A percentile compares a stretch with the other conserved stretches of the same genome.
phyloP scores from a whole-genome alignment of 1,140 invertebrate genomes.

The Apis florea region DNA sequence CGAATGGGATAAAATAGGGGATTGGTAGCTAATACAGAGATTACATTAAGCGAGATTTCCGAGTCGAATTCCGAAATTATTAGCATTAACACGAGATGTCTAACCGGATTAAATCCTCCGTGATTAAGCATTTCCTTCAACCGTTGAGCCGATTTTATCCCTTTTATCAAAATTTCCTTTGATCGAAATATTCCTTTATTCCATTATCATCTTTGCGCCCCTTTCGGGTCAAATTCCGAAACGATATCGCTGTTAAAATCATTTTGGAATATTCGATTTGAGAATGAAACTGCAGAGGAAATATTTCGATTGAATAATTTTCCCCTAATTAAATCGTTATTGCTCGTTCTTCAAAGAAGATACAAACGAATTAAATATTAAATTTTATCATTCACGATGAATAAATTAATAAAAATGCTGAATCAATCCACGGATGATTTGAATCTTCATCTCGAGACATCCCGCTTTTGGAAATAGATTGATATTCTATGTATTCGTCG shows the following conservation, averaged over 20 bases:
- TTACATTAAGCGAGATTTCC: constrained; percentile 60
- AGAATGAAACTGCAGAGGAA: not conserved
- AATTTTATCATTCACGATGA: too few species aligned
- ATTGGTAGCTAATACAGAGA: constrained; percentile 50
- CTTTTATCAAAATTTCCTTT: constrained; percentile 6
- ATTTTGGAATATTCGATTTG: not conserved
- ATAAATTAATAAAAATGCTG: too few species aligned
- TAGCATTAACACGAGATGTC: constrained; percentile 41
- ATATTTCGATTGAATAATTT: not conserved
- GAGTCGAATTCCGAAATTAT: constrained; percentile 52
- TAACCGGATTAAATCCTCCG: constrained; percentile 27
- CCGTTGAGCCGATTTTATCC: constrained; percentile 12
- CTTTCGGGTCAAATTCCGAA: not conserved
- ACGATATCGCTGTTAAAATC: not conserved
- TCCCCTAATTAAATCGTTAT: too few species aligned
- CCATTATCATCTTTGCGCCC: not conserved
- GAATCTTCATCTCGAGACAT: too few species aligned
- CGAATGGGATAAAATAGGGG: constrained; percentile 10
- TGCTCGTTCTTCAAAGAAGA: too few species aligned
- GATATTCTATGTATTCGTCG: not conserved
- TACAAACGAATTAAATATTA: too few species aligned
- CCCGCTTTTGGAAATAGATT: too few species aligned
- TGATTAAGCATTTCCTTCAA: constrained; percentile 24
- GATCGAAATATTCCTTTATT: not conserved
- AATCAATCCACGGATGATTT: too few species aligned